Conservation (phyloP, 2,113 vertebrate genomes). For the Apteryx owenii region DNA sequence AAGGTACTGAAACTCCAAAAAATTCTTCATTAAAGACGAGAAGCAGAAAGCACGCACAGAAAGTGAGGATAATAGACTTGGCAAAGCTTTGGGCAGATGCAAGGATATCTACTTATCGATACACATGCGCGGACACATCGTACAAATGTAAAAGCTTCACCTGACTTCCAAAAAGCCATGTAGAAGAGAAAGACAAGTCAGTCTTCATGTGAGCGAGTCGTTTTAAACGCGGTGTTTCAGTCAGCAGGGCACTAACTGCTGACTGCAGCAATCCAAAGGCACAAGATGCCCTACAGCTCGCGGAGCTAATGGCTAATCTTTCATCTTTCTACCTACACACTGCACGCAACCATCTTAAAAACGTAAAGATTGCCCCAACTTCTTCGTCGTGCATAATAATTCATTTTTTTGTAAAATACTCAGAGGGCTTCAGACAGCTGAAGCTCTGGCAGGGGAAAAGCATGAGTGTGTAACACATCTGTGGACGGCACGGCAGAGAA, state of each 20-base stretch:
- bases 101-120: background rate
- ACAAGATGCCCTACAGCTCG: background rate
- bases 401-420: background rate
- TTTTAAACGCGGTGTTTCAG: background rate
- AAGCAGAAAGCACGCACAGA: background rate
- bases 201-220: background rate
- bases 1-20: background rate
- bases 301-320: constrained; percentile 32
- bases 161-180: background rate
- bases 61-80: background rate
- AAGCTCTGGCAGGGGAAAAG: background rate
- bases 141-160: too few species aligned
- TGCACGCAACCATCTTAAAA: background rate
- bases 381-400: background rate
- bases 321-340: constrained; percentile 4
- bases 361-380: background rate
- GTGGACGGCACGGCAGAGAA: background rate
- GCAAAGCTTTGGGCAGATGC: background rate
- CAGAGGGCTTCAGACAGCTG: constrained; percentile 22
- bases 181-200: background rate
- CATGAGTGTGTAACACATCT: background rate
- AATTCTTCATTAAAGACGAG: background rate
- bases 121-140: accelerated
- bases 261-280: background rate
- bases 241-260: background rate